A percentile compares a stretch with the other conserved stretches of the same genome.
phyloP scores from a whole-genome alignment of 2,888 invertebrate genomes.

The Drosophila histrio region DNA sequence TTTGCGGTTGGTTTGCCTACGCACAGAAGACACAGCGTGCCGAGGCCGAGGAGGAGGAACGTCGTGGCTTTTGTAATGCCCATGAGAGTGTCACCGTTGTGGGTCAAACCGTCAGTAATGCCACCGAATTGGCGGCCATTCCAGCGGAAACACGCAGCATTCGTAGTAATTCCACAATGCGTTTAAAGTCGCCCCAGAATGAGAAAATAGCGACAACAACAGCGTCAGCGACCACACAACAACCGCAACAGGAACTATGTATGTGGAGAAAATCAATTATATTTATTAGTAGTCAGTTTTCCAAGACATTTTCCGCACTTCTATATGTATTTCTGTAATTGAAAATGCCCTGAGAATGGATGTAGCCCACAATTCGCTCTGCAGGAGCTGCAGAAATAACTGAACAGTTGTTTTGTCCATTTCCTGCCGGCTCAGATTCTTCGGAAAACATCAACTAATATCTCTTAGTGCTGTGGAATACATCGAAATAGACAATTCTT shows the following conservation, averaged over 20 bases:
- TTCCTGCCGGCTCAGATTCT: too few species aligned
- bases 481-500: too few species aligned
- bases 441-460: too few species aligned
- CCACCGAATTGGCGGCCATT: constrained; percentile 54
- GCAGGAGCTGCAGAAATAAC: too few species aligned
- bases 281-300: too few species aligned
- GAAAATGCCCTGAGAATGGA: too few species aligned
- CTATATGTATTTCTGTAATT: too few species aligned
- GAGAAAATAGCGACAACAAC: constrained; percentile 17
- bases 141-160: constrained; percentile 65
- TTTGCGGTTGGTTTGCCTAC: constrained; percentile 74
- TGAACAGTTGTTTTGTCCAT: too few species aligned
- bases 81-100: constrained; percentile 53
- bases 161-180: constrained; percentile 40
- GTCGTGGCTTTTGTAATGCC: constrained; percentile 77
- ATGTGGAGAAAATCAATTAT: background rate
- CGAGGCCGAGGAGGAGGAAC: constrained; percentile 67
- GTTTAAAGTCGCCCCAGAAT: constrained; percentile 9
- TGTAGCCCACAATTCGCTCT: too few species aligned
- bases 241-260: constrained; percentile 54
- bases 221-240: constrained; percentile 14
- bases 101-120: constrained; percentile 41
- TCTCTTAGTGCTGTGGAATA: too few species aligned
- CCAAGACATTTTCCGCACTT: too few species aligned
- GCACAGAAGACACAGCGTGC: constrained; percentile 43